These are phyloP conservation scores for Drymodes brunneopygia DNA, from an alignment of 2,113 vertebrate species.

Conservation along the genomic window DNA sequence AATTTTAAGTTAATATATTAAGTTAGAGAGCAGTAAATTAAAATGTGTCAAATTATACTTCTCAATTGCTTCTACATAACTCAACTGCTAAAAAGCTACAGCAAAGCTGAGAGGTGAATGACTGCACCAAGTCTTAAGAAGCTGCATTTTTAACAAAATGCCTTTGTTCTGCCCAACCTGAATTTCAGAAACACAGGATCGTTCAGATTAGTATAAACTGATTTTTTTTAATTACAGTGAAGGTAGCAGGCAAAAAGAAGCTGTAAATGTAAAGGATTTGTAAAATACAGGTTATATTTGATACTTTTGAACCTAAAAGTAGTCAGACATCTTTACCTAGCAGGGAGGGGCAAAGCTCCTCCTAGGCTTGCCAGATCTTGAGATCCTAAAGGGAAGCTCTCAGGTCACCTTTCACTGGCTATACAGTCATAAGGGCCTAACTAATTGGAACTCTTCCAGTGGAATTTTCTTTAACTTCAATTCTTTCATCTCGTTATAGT, in stretches of 20 bases:
- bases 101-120: neutral
- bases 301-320: neutral
- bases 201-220: neutral
- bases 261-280: neutral
- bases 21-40: neutral
- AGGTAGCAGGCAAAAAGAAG: neutral
- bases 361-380: neutral
- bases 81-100: neutral
- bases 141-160: neutral
- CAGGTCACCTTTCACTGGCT: neutral
- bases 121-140: neutral
- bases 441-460: neutral
- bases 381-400: neutral
- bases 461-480: neutral
- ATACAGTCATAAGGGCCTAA: neutral
- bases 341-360: neutral
- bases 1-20: neutral
- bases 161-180: neutral
- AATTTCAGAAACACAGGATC: neutral
- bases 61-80: neutral
- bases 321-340: neutral
- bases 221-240: neutral
- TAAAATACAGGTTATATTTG: neutral
- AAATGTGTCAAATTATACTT: neutral
- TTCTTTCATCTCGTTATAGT: conserved; percentile 68